Base-by-base conservation (phyloP, 1,140 invertebrate species). In the Daktulosphaira vitifoliae region DNA sequence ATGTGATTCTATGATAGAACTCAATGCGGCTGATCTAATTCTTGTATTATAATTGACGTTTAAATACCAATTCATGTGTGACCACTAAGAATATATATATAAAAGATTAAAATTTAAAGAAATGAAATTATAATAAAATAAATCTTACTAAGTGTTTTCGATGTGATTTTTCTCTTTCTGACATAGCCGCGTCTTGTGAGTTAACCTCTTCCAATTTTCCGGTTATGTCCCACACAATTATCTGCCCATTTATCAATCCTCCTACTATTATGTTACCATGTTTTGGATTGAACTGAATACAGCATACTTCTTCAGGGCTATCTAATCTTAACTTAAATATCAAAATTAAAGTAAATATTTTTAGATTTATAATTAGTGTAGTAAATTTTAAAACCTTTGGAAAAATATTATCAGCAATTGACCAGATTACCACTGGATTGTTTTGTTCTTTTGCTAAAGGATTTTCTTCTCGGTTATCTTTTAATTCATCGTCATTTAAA, bases 211-310 rank as follows among this genome's bases (percentile, higher is more conserved):
- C 56, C 25, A 62, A 48, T 48, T 62, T 62, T 22, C 42, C 56
- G 8, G 42, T 22, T 23, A 62, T 62, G 42, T 62, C 56, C 56
- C 56, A 62, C 29, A 62, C 20, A n/a, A 38, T 20, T 33, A 62
- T 33, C 22, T 62, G 56, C 3, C 56, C 56, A 33, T 62, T 62
- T 13, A n/a, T 20, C 29, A 62, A 46, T 1, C 56, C 56, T 20
- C 56, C 56, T 22, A 62, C 56, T 15, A 62, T 25, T 11, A 25
- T 48, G 16, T 62, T 48, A 8, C 56, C 56, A 11, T 62, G 2
- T 62, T 25, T 62, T 13, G 56, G 56, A n/a, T 48, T 62, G 23
- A 62, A 62, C 29, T 62, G 22, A 20, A 62, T 13, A 48, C 56
- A 62, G 20, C 23, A 26, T 16, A 62, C 56, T 62, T 62, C 56